These are phyloP conservation scores for Chironomus tepperi DNA, from an alignment of 1,140 invertebrate genomes.

Conservation along the genomic window DNA sequence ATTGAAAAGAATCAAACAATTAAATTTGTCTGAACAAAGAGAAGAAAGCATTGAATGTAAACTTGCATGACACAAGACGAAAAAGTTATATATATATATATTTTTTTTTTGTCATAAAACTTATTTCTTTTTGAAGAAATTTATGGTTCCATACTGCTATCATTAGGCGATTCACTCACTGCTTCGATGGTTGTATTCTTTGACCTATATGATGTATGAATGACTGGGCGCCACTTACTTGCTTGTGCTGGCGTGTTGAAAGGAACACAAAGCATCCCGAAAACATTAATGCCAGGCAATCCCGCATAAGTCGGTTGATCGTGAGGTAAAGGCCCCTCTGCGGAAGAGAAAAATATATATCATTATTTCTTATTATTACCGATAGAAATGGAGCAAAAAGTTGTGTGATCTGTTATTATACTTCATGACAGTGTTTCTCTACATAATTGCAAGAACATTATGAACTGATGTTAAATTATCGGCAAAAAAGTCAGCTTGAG, in stretches of 20 bases:
- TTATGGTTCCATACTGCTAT: too few species aligned
- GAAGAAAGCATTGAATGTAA: neutral
- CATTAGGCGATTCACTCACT: neutral
- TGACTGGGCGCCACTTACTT: constrained; percentile 30
- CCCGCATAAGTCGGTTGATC: constrained; percentile 88
- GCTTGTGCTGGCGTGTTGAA: constrained; percentile 33
- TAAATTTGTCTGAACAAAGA: neutral
- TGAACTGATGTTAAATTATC: too few species aligned
- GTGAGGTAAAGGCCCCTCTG: constrained; percentile 87
- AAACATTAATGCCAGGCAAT: constrained; percentile 83
- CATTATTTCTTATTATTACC: too few species aligned
- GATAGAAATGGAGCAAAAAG: too few species aligned
- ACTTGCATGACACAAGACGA: neutral
- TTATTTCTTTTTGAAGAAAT: neutral
- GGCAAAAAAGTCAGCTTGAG: too few species aligned
- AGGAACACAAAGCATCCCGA: constrained; percentile 84
- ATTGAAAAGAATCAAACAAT: constrained; percentile 10
- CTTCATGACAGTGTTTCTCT: too few species aligned
- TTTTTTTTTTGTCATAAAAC: neutral
- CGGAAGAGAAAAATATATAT: too few species aligned
- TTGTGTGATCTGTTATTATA: too few species aligned
- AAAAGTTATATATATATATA: neutral
- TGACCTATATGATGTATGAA: constrained; percentile 32
- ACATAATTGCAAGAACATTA: too few species aligned
- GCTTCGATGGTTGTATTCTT: constrained; percentile 17